A percentile compares a stretch with the other conserved stretches of the same genome.
Evolutionary conservation across 2,888 invertebrate species (phyloP).

Genomic region (Spilosoma lubricipeda): DNA sequence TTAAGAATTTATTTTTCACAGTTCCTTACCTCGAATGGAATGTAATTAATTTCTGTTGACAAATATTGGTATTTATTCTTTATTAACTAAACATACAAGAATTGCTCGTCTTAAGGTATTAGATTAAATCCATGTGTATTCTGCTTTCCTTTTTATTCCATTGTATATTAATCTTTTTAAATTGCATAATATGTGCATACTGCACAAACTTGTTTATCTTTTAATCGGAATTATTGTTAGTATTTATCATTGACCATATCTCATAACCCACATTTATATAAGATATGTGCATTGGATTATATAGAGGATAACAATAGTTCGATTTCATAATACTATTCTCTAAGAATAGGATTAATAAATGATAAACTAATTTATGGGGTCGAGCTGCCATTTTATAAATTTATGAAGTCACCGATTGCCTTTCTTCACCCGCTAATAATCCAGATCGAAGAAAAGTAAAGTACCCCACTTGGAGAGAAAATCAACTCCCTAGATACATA

Average conservation of each 20-base stretch:
- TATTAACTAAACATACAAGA: no score
- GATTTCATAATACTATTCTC: not conserved
- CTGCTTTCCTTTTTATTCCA: not conserved
- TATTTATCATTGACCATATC: not conserved
- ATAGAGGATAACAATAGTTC: not conserved
- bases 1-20: no score
- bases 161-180: not conserved
- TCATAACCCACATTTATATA: not conserved
- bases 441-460: conserved; percentile 54
- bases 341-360: conserved; percentile 11
- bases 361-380: conserved; percentile 28
- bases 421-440: conserved; percentile 59
- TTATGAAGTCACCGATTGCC: conserved; percentile 51
- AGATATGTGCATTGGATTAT: not conserved
- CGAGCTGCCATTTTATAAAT: conserved; percentile 49
- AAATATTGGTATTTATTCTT: no score
- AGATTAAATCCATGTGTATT: no score
- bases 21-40: no score
- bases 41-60: no score
- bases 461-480: not conserved
- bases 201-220: not conserved
- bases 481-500: not conserved
- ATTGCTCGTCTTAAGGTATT: no score
- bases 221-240: not conserved
- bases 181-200: not conserved